A percentile compares a stretch with the other conserved stretches of the same genome.
phyloP scores from a whole-genome alignment of 1,140 invertebrate genomes.

The Platyscapa corneri region DNA sequence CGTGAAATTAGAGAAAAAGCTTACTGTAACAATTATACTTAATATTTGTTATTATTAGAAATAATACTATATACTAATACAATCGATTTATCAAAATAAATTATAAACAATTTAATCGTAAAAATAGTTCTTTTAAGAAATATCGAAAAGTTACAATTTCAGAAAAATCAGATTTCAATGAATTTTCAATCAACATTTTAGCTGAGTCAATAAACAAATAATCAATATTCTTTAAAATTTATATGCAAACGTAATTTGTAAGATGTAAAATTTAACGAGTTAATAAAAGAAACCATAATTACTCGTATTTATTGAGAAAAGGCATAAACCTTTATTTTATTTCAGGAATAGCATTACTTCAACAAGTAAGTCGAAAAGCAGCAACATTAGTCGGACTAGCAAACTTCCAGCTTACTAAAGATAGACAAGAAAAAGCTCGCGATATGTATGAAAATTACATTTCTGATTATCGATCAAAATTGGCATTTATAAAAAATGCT shows the following conservation, averaged over 20 bases:
- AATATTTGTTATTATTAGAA: no score
- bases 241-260: background rate
- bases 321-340: background rate
- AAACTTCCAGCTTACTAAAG: constrained; percentile 60
- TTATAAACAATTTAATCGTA: no score
- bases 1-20: no score
- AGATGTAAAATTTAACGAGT: background rate
- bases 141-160: no score
- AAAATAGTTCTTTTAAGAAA: no score
- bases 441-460: constrained; percentile 68
- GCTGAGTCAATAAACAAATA: background rate
- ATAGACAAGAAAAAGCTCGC: constrained; percentile 60
- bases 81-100: no score
- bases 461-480: constrained; percentile 61
- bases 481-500: constrained; percentile 54
- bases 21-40: no score
- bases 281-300: no score
- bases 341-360: constrained; percentile 63
- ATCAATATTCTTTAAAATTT: background rate
- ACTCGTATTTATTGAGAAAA: background rate
- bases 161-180: background rate
- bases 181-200: background rate
- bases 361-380: constrained; percentile 61
- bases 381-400: constrained; percentile 59
- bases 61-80: no score